Evolutionary conservation across 1,140 invertebrate species (phyloP).

Genomic region (Drosophila miranda): DNA sequence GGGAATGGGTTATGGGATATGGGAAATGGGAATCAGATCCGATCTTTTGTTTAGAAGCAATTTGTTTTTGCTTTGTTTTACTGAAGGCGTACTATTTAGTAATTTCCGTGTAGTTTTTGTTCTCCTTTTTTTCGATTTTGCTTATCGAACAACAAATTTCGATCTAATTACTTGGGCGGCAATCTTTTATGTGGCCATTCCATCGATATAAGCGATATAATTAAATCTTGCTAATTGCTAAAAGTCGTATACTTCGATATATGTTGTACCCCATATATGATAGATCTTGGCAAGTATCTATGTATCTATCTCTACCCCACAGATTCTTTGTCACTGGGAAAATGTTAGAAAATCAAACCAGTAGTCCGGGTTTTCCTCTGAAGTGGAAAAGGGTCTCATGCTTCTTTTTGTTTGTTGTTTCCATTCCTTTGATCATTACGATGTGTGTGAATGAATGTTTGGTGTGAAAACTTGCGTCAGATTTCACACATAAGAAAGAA

Average conservation of each 20-base stretch:
- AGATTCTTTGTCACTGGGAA: no score
- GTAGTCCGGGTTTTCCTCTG: not conserved
- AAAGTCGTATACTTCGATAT: not conserved
- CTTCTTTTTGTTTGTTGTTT: slow-evolving; percentile 23
- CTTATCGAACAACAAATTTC: slow-evolving; percentile 26
- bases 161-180: slow-evolving; percentile 12
- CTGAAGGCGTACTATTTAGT: no score
- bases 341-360: no score
- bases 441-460: slow-evolving; percentile 8
- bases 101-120: not conserved
- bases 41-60: not conserved
- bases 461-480: slow-evolving; percentile 67
- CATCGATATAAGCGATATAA: slow-evolving; percentile 13
- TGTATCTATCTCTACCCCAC: no score
- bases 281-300: no score
- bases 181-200: not conserved
- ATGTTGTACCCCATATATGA: not conserved
- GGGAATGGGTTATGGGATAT: not conserved
- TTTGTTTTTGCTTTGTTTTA: slow-evolving; percentile 11
- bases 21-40: no score
- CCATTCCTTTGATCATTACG: slow-evolving; percentile 20
- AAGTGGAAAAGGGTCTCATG: not conserved
- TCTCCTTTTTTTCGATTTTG: not conserved
- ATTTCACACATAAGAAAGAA: slow-evolving; percentile 41
- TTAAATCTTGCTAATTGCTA: slow-evolving; percentile 26